Base-by-base conservation (phyloP, 2,888 invertebrate species). In the Cinara cedri region DNA sequence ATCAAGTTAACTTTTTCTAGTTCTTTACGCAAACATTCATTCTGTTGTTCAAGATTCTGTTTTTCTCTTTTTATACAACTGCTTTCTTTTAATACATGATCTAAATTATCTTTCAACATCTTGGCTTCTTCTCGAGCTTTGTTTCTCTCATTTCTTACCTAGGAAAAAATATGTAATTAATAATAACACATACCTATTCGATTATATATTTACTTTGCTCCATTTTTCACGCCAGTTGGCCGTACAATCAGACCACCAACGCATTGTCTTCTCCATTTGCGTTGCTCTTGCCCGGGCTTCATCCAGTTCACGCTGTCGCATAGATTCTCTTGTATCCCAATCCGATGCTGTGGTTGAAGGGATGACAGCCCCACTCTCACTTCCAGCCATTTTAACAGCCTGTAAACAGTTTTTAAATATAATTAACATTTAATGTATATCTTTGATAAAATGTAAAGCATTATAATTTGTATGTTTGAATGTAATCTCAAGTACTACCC, bases 191-290 rank as follows among this genome's bases (percentile, higher is more conserved):
- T 3, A 46, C 46, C 1, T 72, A 60, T 21, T 60, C 24, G 0
- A 0, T 34, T 19, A 34, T 14, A 63, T 26, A 57, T 11, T 60
- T 81, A 86, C 93, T 89, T 97, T 90, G 87, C 94, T 94, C 98
- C 98, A 98, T 85, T 98, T 98, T 85, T 94, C 94, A 51, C 96
- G 88, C 96, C 96, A 96, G 85, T 95, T 95, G 0, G 97, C 95
- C 0, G 98, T 98, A 86, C 98, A 98, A 86, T 98, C 98, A 72
- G 94, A 97, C 98, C 93, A 98, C 98, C 98, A 98, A 81, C 97
- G 89, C 97, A 98, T 98, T 0, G 98, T 98, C 87, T 98, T 98
- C 86, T 98, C 98, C 98, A 98, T 98, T 87, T 98, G 98, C 0
- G 96, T 93, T 19, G 97, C 96, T 82, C 98, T 87, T 4, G 96